Percentiles rank a stretch among this genome's conserved stretches.
Conservation (phyloP, 2,797 vertebrate genomes). For the Gymnothorax reevesii region DNA sequence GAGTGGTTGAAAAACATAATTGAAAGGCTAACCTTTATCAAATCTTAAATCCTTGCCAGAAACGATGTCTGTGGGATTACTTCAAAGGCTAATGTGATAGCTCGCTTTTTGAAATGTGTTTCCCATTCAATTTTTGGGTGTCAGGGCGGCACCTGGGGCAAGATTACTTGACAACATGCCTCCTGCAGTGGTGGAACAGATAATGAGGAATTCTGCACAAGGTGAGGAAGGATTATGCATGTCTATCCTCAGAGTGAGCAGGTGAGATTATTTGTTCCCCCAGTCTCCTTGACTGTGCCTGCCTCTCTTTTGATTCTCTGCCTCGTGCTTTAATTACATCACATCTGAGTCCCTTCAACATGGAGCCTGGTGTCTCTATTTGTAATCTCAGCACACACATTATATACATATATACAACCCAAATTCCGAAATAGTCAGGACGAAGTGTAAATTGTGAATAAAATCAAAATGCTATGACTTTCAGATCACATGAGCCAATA, state of each 20-base stretch:
- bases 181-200: slow-evolving; percentile 42
- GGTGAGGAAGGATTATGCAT: slow-evolving; percentile 59
- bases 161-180: slow-evolving; percentile 76
- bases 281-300: slow-evolving; percentile 36
- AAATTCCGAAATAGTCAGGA: no score
- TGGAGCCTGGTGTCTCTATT: slow-evolving; percentile 42
- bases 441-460: no score
- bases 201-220: slow-evolving; percentile 65
- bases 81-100: slow-evolving; percentile 43
- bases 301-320: slow-evolving; percentile 59
- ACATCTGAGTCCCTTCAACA: slow-evolving; percentile 58
- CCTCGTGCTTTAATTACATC: slow-evolving; percentile 75
- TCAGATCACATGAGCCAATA: no score
- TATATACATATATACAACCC: no score
- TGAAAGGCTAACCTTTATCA: slow-evolving; percentile 51
- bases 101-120: slow-evolving; percentile 43
- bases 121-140: slow-evolving; percentile 38
- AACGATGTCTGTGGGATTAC: slow-evolving; percentile 42
- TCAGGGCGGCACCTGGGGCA: slow-evolving; percentile 74
- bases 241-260: background rate
- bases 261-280: background rate
- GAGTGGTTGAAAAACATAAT: slow-evolving; percentile 38
- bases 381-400: no score
- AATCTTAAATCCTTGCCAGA: slow-evolving; percentile 49
- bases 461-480: no score